These are phyloP conservation scores for Scaptomyza montana DNA, from an alignment of 1,140 invertebrate species.

Conservation along the genomic window DNA sequence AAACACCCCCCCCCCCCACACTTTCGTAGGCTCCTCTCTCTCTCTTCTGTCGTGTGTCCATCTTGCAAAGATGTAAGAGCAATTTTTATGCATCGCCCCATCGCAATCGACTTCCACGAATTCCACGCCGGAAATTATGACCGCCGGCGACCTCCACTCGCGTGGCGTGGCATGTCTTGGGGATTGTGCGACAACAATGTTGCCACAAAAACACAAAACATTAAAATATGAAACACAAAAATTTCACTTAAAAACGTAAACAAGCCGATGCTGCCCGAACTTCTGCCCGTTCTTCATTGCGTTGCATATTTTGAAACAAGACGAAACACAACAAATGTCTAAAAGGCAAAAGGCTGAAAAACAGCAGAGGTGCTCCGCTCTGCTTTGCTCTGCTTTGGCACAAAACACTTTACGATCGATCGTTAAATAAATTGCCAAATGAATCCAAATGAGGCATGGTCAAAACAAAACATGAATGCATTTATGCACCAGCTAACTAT, in stretches of 20 bases:
- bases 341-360: constrained; percentile 22
- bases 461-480: constrained; percentile 60
- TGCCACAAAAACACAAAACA: constrained; percentile 72
- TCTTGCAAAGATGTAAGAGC: constrained; percentile 18
- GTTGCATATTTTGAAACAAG: constrained; percentile 23
- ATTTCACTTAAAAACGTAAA: constrained; percentile 82
- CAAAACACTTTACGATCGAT: constrained; percentile 75
- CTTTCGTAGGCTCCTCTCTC: neutral
- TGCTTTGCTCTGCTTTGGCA: no score
- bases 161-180: constrained; percentile 9
- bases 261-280: constrained; percentile 44
- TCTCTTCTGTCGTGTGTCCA: neutral
- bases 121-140: constrained; percentile 80
- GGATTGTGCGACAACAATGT: constrained; percentile 76
- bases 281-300: constrained; percentile 18
- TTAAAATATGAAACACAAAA: constrained; percentile 69
- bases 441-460: constrained; percentile 80
- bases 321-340: neutral
- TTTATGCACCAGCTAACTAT: constrained; percentile 21
- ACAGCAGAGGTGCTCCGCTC: constrained; percentile 28
- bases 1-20: no score
- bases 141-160: constrained; percentile 56
- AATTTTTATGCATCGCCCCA: constrained; percentile 51
- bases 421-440: constrained; percentile 81
- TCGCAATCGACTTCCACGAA: constrained; percentile 67